A percentile compares a stretch with the other conserved stretches of the same genome.
Evolutionary conservation across 2,888 invertebrate species (phyloP).

Genomic region (Masnerella sp.): DNA sequence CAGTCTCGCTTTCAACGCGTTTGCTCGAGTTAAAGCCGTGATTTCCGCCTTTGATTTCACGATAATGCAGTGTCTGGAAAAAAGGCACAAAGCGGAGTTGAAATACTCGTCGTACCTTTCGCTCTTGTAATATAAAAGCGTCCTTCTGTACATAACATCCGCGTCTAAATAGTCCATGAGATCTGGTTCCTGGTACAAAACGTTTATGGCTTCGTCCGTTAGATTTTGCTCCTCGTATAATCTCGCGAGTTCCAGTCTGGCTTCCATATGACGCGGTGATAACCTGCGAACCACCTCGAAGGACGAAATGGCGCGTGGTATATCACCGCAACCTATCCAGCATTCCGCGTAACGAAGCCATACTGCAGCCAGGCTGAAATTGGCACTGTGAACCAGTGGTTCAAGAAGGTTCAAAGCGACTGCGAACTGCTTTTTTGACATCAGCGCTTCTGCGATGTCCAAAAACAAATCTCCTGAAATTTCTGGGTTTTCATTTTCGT

Average conservation of each 20-base stretch:
- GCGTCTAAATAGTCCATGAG: conserved; percentile 82
- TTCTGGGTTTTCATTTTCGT: conserved; percentile 84
- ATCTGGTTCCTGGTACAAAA: conserved; percentile 86
- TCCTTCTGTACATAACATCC: conserved; percentile 87
- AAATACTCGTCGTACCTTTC: conserved; percentile 86
- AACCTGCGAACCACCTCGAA: conserved; percentile 88
- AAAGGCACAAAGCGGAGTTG: conserved; percentile 84
- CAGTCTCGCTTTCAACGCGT: conserved; percentile 76
- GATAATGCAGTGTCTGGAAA: conserved; percentile 88
- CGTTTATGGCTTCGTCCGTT: too few relatives aligned
- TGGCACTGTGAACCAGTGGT: conserved; percentile 84
- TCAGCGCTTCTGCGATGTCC: conserved; percentile 94
- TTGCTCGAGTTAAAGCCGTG: conserved; percentile 78
- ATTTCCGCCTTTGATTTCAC: conserved; percentile 82
- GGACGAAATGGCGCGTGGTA: conserved; percentile 87
- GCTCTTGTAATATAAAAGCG: conserved; percentile 79
- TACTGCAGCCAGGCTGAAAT: conserved; percentile 91
- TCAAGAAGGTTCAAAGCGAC: conserved; percentile 87
- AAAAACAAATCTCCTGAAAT: conserved; percentile 91
- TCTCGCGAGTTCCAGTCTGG: conserved; percentile 88
- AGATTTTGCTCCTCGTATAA: conserved; percentile 85
- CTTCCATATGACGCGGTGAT: conserved; percentile 92
- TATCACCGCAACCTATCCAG: conserved; percentile 84
- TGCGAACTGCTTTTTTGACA: conserved; percentile 84
- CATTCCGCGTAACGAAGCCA: conserved; percentile 96